Evolutionary conservation across 2,797 vertebrate genomes (phyloP).

Genomic region (Acipenser transmontanus): DNA sequence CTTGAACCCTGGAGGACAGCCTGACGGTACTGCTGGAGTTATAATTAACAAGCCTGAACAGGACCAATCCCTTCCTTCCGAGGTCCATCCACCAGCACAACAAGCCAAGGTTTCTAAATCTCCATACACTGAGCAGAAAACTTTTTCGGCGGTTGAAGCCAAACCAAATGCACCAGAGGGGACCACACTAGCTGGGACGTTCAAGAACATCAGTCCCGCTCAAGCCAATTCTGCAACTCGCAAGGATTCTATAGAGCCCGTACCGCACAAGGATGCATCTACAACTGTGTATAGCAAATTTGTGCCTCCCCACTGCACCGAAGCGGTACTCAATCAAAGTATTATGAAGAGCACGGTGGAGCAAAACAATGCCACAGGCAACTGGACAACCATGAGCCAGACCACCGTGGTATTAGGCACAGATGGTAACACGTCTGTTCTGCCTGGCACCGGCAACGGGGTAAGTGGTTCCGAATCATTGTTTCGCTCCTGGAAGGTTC

Average conservation of each 20-base stretch:
- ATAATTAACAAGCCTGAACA: constrained; percentile 61
- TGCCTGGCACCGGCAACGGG: constrained; percentile 64
- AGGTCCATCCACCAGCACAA: constrained; percentile 43
- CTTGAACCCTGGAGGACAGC: constrained; percentile 48
- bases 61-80: constrained; percentile 37
- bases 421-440: constrained; percentile 87
- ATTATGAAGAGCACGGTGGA: constrained; percentile 68
- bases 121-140: constrained; percentile 60
- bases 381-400: constrained; percentile 85
- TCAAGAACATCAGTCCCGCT: constrained; percentile 61
- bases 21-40: constrained; percentile 55
- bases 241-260: constrained; percentile 60
- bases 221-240: constrained; percentile 52
- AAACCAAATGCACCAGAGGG: constrained; percentile 64
- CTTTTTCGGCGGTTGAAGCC: constrained; percentile 57
- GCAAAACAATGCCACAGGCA: constrained; percentile 70
- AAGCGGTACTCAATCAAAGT: constrained; percentile 43
- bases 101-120: constrained; percentile 47
- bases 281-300: constrained; percentile 61
- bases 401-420: constrained; percentile 89
- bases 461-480: constrained; percentile 58
- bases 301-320: constrained; percentile 57
- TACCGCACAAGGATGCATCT: constrained; percentile 33
- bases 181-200: constrained; percentile 73
- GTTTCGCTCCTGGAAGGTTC: constrained; percentile 24